These are phyloP conservation scores for Dinocampus coccinellae DNA, from an alignment of 2,888 invertebrate species.

Conservation along the genomic window DNA sequence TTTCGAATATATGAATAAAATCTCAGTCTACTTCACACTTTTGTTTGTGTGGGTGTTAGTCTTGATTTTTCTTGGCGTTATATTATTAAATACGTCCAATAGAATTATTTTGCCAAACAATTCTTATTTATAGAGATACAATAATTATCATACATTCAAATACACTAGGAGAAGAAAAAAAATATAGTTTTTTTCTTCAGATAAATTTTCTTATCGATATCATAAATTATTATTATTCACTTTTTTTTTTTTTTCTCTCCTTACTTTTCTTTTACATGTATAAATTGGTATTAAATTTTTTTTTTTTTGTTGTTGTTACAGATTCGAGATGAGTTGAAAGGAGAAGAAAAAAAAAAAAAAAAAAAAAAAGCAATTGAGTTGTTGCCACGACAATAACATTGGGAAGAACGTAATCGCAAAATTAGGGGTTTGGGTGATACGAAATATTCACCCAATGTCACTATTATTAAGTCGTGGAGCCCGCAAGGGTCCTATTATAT, in stretches of 20 bases:
- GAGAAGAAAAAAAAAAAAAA: too few relatives aligned
- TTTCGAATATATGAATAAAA: conserved; percentile 51
- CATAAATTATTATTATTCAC: too few relatives aligned
- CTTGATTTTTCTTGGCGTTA: neutral
- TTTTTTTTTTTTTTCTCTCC: too few relatives aligned
- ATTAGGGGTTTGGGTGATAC: neutral
- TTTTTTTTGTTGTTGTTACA: conserved; percentile 41
- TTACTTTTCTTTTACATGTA: neutral
- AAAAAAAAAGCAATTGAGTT: neutral
- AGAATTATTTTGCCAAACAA: neutral
- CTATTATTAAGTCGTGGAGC: conserved; percentile 66
- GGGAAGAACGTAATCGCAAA: neutral
- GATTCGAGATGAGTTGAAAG: conserved; percentile 60
- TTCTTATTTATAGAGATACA: neutral
- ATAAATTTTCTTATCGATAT: too few relatives aligned
- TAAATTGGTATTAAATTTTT: neutral
- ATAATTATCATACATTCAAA: neutral
- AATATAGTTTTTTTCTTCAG: too few relatives aligned
- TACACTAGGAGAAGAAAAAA: too few relatives aligned
- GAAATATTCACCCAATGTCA: conserved; percentile 59
- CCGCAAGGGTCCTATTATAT: conserved; percentile 67
- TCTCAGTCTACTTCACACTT: too few relatives aligned
- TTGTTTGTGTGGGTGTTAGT: neutral
- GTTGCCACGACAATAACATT: neutral
- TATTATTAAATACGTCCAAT: neutral